Percentiles rank a stretch among this genome's conserved stretches.
These are phyloP conservation scores for Hyla sarda DNA, from an alignment of 2,113 vertebrate genomes.

Conservation along the genomic window DNA sequence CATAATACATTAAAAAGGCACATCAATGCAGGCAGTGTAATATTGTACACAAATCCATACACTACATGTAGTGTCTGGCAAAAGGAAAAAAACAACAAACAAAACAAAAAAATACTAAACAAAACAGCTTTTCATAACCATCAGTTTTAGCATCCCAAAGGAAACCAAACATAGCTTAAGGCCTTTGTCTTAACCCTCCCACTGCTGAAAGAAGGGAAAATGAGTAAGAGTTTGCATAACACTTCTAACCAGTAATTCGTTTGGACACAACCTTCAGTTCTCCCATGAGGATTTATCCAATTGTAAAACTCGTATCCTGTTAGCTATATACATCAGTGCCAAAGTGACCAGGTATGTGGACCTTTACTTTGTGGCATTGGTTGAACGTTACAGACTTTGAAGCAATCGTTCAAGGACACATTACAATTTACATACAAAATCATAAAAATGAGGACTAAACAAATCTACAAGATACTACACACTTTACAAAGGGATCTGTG, in stretches of 20 bases:
- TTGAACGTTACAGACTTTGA: constrained; percentile 37
- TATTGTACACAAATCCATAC: constrained; percentile 45
- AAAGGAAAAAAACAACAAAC: not conserved
- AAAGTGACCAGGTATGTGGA: constrained; percentile 25
- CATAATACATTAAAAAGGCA: constrained; percentile 56
- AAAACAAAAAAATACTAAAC: not conserved
- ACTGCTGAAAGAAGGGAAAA: constrained; percentile 28
- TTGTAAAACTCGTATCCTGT: constrained; percentile 4
- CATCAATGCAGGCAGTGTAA: constrained; percentile 59
- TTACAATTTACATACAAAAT: constrained; percentile 49
- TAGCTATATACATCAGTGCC: constrained; percentile 52
- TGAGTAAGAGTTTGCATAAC: constrained; percentile 52
- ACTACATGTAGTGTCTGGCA: constrained; percentile 37
- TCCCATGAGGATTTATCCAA: not conserved
- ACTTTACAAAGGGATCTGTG: constrained; percentile 55
- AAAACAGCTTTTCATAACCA: not conserved
- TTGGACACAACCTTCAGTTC: constrained; percentile 19
- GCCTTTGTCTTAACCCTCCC: constrained; percentile 41
- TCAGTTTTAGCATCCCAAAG: not conserved
- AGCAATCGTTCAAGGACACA: constrained; percentile 41
- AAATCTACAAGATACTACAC: constrained; percentile 56
- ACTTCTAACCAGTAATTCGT: constrained; percentile 39
- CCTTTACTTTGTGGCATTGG: constrained; percentile 40
- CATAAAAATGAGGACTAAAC: constrained; percentile 51
- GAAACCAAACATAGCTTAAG: constrained; percentile 43